Base-by-base conservation (phyloP, 2,113 vertebrate species). In the Scortum barcoo region DNA sequence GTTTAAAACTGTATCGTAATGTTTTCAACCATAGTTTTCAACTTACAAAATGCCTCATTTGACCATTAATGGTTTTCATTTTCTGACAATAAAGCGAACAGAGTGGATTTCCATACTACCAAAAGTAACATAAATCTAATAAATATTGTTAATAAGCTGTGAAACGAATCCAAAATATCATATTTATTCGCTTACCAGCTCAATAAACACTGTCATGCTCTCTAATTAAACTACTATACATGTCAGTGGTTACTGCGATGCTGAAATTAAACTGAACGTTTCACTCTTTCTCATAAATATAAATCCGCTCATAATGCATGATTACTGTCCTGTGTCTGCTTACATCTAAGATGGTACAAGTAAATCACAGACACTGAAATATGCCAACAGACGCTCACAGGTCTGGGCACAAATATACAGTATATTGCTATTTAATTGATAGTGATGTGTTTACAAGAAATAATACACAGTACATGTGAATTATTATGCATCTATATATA, bases 1-100 rank as follows among this genome's bases (percentile, higher is more conserved):
- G 9, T 79, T 78, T 83, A 54, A 44, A 82, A 48, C 38, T 58
- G 63, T 46, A 73, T 61, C 50, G 72, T 75, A 26, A 73, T 69
- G 65, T 75, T 77, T 78, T 36, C 50, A 70, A 80, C 19, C 28
- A 70, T 14, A 66, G 22, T 22, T n/a, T n/a, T n/a, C n/a, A 42
- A 69, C 62, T 61, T 60, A 48, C 16, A 69, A 42, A 75, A 68
- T 33, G 19, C 51, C 28, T 71, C 33, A 76, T 81, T 79, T 72
- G 68, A 67, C 46, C 17, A 66, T 78, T 58, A 65, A 48, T 30
- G 16, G 42, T 30, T 80, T 84, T 63, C 4, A 36, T 74, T 77
- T 78, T 60, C 38, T 67, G 8, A 70, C 42, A 61, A 20, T 36
- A 24, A 24, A 30, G 38, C 1, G 1, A 7, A 33, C 20, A 6